Evolutionary conservation across 2,113 vertebrate genomes (phyloP), one percentile per base, ranked within the genome.

Genomic region (Ramphastos sulfuratus): DNA sequence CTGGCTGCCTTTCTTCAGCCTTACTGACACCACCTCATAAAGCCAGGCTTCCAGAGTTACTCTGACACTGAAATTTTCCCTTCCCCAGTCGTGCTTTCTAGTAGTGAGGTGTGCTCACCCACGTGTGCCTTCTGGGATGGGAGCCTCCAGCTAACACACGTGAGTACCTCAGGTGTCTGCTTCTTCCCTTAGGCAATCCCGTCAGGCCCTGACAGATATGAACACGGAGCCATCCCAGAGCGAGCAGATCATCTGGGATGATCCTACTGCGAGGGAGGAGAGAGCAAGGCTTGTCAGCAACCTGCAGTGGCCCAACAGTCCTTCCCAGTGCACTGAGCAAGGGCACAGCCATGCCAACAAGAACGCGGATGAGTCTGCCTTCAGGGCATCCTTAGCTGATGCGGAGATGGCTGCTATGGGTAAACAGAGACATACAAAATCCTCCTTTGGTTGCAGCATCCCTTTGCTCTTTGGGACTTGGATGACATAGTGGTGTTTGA

Each of bases 211-310:
- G 3, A 48, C 97, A 90, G 99, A 99, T 82, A 9, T 97, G 13
- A 99, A 99, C 97, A 99, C 99, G 4, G 99, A 99, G 94, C 98
- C 98, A 2, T 99, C 99, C 31, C 99, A 99, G 93, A 99, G 98
- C 20, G 99, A 99, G 55, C 99, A 99, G 97, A 99, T 99, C 28
- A 98, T 99, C 48, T 99, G 99, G 99, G 99, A 99, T 1, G 99
- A 99, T 92, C 99, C 99, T 2, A 99, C 99, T 15, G 99, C 99
- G 0, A 97, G 99, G 56, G 98, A 99, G 74, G 99, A 99, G 97
- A 97, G 99, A 89, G 99, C 99, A 31, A 98, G 98, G 93, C 98
- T 99, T 39, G 99, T 98, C 71, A 99, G 99, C 96, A 99, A 99
- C 77, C 60, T 99, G 25, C 99, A 99, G 96, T 99, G 99, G 99